Evolutionary conservation across 1,140 invertebrate species (phyloP), one percentile per base, ranked within the genome.

Genomic region (Trichoplusia ni): DNA sequence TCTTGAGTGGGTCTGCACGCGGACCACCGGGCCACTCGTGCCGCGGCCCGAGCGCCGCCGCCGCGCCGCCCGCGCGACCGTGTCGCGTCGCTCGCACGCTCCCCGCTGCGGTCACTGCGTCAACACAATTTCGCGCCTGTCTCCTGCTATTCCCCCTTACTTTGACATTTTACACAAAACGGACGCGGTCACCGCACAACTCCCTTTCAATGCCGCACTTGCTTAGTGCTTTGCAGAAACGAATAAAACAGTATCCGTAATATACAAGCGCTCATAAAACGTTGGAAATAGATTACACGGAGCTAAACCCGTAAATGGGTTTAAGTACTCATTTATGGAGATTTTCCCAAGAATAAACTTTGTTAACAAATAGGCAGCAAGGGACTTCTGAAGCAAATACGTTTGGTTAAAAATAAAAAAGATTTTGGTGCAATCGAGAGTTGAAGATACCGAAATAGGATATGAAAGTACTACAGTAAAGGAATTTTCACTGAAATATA

Each of bases 141-240:
- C 71, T 74, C 61, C 67, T 56, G 64, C 61, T 73, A 63, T 76
- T 69, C 64, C 79, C 49, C 82, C 73, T 78, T 53, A 69, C 79
- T 79, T 81, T 84, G 83, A 86, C 79, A 83, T 86, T 88, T 78
- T 67, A 75, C 69, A 77, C 70, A 73, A 77, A 80, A 74, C 71
- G 64, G 72, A 76, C 74, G 67, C 80, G 81, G 75, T 82, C 80
- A 80, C 71, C 67, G 78, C 67, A 75, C 76, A 78, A 74, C 46
- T 56, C 69, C 76, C 75, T 77, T 78, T 79, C 71, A 75, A 71
- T 68, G 64, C 58, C 33, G 54, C 62, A 37, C 42, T 56, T 21
- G 47, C 33, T 62, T 61, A 58, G 54, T 42, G 33, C 51, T 62
- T 33, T 35, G 40, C 13, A 33, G 14, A 47, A 47, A 59, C 44